phyloP scores from a whole-genome alignment of 1,140 invertebrate species.

The Agraylea sexmaculata region DNA sequence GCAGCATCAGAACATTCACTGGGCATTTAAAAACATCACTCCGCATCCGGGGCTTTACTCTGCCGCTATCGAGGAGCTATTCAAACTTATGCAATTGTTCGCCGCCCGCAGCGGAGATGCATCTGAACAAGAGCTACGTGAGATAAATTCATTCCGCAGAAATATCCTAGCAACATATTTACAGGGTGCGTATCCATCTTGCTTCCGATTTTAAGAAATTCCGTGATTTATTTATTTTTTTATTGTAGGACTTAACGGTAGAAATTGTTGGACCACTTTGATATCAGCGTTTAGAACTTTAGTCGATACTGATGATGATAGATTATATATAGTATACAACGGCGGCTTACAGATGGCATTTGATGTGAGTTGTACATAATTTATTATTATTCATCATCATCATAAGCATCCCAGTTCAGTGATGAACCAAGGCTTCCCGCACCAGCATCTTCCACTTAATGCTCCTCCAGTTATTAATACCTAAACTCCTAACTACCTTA shows the following conservation, averaged over 20 bases:
- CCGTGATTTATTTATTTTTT: constrained; percentile 2
- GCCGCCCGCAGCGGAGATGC: constrained; percentile 62
- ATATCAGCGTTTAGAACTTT: constrained; percentile 79
- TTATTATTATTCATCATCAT: constrained; percentile 7
- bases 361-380: constrained; percentile 57
- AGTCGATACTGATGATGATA: constrained; percentile 79
- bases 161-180: constrained; percentile 75
- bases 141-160: constrained; percentile 70
- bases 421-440: too few relatives aligned
- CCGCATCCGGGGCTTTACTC: constrained; percentile 88
- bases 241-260: constrained; percentile 59
- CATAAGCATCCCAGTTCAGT: too few relatives aligned
- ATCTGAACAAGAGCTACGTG: constrained; percentile 64
- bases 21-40: constrained; percentile 93
- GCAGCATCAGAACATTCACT: constrained; percentile 87
- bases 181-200: constrained; percentile 35
- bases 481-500: too few relatives aligned
- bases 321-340: constrained; percentile 76
- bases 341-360: constrained; percentile 78
- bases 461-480: too few relatives aligned
- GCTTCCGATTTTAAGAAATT: constrained; percentile 3
- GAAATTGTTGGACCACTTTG: constrained; percentile 79
- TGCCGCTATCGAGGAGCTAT: constrained; percentile 79
- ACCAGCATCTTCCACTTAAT: too few relatives aligned
- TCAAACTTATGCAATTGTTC: constrained; percentile 78